Percentiles rank a stretch among this genome's conserved stretches.
Conservation (phyloP, 35 echinoderm and acorn worm species). For the Lytechinus pictus region DNA sequence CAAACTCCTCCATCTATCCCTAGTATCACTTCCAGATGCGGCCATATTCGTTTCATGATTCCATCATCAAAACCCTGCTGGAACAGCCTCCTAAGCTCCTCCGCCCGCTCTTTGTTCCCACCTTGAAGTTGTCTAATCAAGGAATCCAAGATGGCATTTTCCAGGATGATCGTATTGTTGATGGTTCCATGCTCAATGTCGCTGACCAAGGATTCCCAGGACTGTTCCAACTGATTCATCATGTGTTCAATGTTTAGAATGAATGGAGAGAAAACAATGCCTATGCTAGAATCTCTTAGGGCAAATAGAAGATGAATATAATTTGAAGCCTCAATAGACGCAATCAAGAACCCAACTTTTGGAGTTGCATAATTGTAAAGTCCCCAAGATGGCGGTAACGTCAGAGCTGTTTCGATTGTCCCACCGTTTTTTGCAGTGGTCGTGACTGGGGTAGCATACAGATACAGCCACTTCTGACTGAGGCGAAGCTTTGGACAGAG, state of each 20-base stretch:
- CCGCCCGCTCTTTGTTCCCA: conserved; percentile 56
- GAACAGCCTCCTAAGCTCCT: conserved; percentile 66
- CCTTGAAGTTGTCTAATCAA: background rate
- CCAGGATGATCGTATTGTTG: conserved; percentile 50
- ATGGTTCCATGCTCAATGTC: conserved; percentile 67
- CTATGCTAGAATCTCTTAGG: conserved; percentile 57
- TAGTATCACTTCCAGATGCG: conserved; percentile 53
- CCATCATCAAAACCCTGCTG: conserved; percentile 73
- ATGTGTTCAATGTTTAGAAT: conserved; percentile 42
- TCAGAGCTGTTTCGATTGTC: background rate
- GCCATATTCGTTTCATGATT: conserved; percentile 77
- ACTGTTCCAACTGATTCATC: conserved; percentile 54
- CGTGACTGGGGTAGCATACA: background rate
- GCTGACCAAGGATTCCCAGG: conserved; percentile 61
- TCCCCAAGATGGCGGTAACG: background rate
- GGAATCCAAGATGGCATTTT: conserved; percentile 33
- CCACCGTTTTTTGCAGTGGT: background rate
- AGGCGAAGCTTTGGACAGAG: background rate
- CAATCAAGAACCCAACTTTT: conserved; percentile 54
- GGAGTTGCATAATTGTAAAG: conserved; percentile 40
- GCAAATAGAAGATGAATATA: conserved; percentile 81
- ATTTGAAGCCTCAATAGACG: conserved; percentile 51
- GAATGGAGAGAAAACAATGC: conserved; percentile 8
- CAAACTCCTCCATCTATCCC: conserved; percentile 47
- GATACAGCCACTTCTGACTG: background rate